A percentile compares a stretch with the other conserved stretches of the same genome.
phyloP scores from a whole-genome alignment of 2,113 vertebrate species.

The Rhagologus leucostigma region DNA sequence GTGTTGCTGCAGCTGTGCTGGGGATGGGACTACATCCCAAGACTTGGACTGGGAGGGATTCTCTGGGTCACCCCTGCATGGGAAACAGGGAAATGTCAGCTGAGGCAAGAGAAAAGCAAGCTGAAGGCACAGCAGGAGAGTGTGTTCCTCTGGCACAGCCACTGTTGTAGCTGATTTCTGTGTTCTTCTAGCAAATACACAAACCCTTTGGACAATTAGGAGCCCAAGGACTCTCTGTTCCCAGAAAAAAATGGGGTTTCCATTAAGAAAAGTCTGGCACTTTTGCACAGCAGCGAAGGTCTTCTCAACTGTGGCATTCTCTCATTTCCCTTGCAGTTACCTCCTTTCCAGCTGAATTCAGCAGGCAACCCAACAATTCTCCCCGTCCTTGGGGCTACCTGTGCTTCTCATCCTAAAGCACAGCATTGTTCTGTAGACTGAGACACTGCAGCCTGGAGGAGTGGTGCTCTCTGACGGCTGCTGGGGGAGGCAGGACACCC shows the following conservation, averaged over 20 bases:
- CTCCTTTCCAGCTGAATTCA: not conserved
- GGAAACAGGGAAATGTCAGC: not conserved
- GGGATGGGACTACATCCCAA: not conserved
- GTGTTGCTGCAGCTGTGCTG: not conserved
- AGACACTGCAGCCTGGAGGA: not conserved
- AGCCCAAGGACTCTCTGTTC: not conserved
- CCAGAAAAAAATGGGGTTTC: not conserved
- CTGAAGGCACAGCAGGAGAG: not conserved
- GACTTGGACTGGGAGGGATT: not conserved
- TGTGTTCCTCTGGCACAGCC: not conserved
- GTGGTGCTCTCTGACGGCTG: not conserved
- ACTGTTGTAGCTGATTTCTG: not conserved
- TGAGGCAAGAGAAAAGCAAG: not conserved
- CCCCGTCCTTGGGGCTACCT: not conserved
- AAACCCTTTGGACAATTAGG: not conserved
- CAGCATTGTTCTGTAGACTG: not conserved
- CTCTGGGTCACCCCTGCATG: not conserved
- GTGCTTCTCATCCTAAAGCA: not conserved
- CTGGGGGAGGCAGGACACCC: not conserved
- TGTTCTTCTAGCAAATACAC: not conserved
- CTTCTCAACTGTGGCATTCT: not conserved
- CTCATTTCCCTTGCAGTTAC: not conserved
- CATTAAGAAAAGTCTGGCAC: not conserved
- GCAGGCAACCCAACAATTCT: not conserved
- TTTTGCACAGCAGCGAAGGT: not conserved